phyloP scores from a whole-genome alignment of 1,140 invertebrate genomes.

The Triops longicaudatus region DNA sequence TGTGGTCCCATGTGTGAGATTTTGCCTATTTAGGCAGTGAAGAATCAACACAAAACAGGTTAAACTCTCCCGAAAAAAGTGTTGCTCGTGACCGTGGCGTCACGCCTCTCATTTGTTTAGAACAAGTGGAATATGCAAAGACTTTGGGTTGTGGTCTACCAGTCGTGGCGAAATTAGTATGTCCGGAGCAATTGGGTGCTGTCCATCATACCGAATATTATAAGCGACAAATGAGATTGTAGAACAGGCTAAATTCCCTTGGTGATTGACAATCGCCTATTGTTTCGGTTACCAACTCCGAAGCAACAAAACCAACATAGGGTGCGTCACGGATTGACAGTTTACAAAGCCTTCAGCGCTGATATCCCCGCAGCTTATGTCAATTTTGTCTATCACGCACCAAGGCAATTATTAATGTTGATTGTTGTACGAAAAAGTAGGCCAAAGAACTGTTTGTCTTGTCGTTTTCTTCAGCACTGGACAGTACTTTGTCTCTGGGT shows the following conservation, averaged over 20 bases:
- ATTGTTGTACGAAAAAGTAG: too few relatives aligned
- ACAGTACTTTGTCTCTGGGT: not conserved
- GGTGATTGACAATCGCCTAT: not conserved
- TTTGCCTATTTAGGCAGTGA: not conserved
- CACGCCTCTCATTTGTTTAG: slow-evolving; percentile 2
- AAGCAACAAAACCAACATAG: not conserved
- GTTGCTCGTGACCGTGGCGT: not conserved
- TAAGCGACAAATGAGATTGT: not conserved
- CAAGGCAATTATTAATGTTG: too few relatives aligned
- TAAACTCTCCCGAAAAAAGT: not conserved
- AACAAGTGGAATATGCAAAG: not conserved
- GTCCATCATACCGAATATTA: not conserved
- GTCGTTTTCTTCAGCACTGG: not conserved
- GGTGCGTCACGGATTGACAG: not conserved
- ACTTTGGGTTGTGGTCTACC: too few relatives aligned
- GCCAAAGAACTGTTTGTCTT: too few relatives aligned
- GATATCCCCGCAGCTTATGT: too few relatives aligned
- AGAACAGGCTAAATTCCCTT: not conserved
- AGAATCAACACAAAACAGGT: not conserved
- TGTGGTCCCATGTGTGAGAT: not conserved
- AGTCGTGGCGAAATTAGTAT: not conserved
- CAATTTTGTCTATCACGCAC: too few relatives aligned
- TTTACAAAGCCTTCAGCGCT: too few relatives aligned
- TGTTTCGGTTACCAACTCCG: not conserved
- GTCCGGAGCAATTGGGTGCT: not conserved